A percentile compares a stretch with the other conserved stretches of the same genome.
phyloP scores from a whole-genome alignment of 1,140 invertebrate genomes.

The Euura lappo region DNA sequence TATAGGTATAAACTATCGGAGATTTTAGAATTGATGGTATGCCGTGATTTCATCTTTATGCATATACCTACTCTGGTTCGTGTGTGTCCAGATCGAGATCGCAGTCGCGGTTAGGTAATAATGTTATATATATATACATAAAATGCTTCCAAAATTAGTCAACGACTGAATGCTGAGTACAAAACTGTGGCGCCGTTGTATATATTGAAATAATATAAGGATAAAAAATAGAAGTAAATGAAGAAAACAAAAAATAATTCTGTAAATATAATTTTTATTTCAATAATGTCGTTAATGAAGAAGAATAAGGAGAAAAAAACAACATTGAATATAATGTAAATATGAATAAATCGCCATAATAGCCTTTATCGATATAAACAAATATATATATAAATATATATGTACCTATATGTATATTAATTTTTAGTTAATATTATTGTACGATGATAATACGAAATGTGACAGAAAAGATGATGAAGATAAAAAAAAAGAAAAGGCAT shows the following conservation, averaged over 20 bases:
- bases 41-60: no score
- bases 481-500: not conserved
- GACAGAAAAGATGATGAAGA: not conserved
- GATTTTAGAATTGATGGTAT: no score
- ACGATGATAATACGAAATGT: not conserved
- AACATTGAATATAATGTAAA: slow-evolving; percentile 3
- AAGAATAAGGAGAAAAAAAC: not conserved
- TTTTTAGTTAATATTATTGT: no score
- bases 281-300: slow-evolving; percentile 15
- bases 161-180: slow-evolving; percentile 32
- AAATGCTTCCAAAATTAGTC: slow-evolving; percentile 30
- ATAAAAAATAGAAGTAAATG: not conserved
- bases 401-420: not conserved
- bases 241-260: not conserved
- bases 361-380: slow-evolving; percentile 11
- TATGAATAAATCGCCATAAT: slow-evolving; percentile 12
- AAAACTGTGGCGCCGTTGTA: slow-evolving; percentile 20
- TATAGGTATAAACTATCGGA: no score
- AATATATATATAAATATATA: slow-evolving; percentile 9
- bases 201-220: slow-evolving; percentile 3
- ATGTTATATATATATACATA: not conserved
- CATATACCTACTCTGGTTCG: no score
- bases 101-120: no score
- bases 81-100: no score
- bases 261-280: slow-evolving; percentile 17